Conservation (phyloP, 2,888 invertebrate species). For the Troglohyphantes excavatus region DNA sequence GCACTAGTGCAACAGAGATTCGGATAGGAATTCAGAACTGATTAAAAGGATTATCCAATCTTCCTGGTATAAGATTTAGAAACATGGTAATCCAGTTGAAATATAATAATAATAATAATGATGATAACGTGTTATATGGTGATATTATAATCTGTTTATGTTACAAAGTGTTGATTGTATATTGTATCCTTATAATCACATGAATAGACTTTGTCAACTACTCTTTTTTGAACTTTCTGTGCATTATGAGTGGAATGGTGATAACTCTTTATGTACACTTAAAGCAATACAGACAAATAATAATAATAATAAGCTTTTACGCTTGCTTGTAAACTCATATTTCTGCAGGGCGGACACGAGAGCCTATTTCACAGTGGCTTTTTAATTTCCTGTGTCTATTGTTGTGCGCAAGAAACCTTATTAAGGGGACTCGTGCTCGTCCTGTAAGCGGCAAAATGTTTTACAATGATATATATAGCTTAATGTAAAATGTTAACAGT, state of each 20-base stretch:
- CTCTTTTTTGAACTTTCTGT: conserved; percentile 70
- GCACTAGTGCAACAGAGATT: conserved; percentile 5
- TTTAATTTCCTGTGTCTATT: conserved; percentile 5
- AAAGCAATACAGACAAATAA: conserved; percentile 76
- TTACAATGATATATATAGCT: conserved; percentile 62
- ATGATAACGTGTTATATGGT: conserved; percentile 62
- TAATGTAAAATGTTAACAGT: conserved; percentile 57
- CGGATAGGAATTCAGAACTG: conserved; percentile 13
- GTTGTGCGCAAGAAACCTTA: not conserved
- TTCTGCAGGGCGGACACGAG: not conserved
- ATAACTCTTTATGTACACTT: conserved; percentile 76
- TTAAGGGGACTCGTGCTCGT: conserved; percentile 4
- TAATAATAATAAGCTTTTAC: conserved; percentile 71
- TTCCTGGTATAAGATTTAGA: not conserved
- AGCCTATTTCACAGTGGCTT: not conserved
- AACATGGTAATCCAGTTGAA: conserved; percentile 2
- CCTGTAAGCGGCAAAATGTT: conserved; percentile 34
- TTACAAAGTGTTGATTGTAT: conserved; percentile 76
- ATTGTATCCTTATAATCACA: conserved; percentile 77
- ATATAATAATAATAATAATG: conserved; percentile 8
- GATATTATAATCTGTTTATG: conserved; percentile 75
- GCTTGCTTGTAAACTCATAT: conserved; percentile 53
- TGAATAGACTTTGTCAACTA: conserved; percentile 69
- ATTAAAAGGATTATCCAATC: not conserved
- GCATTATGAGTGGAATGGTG: conserved; percentile 71